These are phyloP conservation scores for Eptatretus burgeri DNA, from an alignment of 2,113 vertebrate species.

Conservation along the genomic window DNA sequence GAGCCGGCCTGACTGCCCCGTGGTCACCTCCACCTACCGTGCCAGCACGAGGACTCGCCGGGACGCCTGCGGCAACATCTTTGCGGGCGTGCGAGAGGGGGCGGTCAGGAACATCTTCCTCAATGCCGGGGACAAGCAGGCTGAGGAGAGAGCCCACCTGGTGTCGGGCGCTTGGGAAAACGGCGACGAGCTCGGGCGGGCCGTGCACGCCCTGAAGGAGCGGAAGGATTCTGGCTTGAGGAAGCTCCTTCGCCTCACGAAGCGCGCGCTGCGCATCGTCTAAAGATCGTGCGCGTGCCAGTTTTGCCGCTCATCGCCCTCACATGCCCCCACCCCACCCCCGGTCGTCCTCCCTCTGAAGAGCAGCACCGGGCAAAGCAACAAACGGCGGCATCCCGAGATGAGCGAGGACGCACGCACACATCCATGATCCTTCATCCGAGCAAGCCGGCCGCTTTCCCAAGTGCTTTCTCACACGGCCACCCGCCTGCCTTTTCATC, in stretches of 20 bases:
- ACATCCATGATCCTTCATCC: too few relatives aligned
- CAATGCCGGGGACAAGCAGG: slow-evolving; percentile 1
- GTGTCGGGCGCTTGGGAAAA: background rate
- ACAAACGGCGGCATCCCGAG: background rate
- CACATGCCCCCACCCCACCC: too few relatives aligned
- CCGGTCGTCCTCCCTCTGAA: background rate
- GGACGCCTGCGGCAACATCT: background rate
- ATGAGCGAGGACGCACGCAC: background rate
- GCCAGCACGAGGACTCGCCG: background rate
- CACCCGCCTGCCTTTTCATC: too few relatives aligned
- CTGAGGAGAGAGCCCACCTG: background rate
- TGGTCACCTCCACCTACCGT: background rate
- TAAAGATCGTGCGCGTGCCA: background rate
- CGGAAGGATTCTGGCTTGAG: background rate
- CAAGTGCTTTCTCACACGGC: too few relatives aligned
- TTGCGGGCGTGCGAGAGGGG: slow-evolving; percentile 1
- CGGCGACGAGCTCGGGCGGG: background rate
- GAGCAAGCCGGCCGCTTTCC: too few relatives aligned
- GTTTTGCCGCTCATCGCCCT: too few relatives aligned
- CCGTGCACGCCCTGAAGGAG: background rate
- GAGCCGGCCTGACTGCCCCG: background rate
- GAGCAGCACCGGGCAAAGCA: background rate
- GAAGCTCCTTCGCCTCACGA: slow-evolving; percentile 1
- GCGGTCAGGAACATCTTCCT: background rate
- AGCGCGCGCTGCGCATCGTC: background rate